These are phyloP conservation scores for Neodontobutis hainanensis DNA, from an alignment of 2,113 vertebrate species.

Conservation along the genomic window DNA sequence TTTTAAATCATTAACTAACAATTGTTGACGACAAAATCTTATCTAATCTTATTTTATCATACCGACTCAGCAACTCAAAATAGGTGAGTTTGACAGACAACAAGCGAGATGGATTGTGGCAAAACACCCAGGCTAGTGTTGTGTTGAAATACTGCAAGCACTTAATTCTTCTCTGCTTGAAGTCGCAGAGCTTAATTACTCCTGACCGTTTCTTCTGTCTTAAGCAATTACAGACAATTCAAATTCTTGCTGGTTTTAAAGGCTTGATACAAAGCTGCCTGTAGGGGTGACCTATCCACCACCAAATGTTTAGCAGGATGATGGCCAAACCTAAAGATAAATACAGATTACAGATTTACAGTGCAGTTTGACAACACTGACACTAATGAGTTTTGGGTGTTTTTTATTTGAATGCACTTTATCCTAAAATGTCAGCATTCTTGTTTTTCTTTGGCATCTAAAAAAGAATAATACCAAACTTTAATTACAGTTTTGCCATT, in stretches of 20 bases:
- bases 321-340: too few relatives aligned
- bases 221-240: conserved; percentile 1
- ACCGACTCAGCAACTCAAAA: too few relatives aligned
- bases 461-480: conserved; percentile 12
- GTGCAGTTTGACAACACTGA: background rate
- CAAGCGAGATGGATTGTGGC: background rate
- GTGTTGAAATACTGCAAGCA: conserved; percentile 3
- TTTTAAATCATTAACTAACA: too few relatives aligned
- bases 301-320: background rate
- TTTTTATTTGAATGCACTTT: conserved; percentile 11
- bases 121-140: background rate
- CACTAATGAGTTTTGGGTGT: background rate
- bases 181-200: conserved; percentile 1
- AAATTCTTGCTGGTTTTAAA: conserved; percentile 1
- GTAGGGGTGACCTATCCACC: background rate
- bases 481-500: conserved; percentile 42
- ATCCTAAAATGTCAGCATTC: conserved; percentile 5
- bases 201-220: background rate
- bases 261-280: background rate
- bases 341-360: too few relatives aligned
- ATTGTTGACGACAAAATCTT: background rate
- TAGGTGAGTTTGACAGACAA: background rate
- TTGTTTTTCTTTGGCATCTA: conserved; percentile 17
- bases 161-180: background rate
- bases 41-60: background rate